These are phyloP conservation scores for Carapus acus DNA, from an alignment of 2,797 vertebrate species.

Conservation along the genomic window DNA sequence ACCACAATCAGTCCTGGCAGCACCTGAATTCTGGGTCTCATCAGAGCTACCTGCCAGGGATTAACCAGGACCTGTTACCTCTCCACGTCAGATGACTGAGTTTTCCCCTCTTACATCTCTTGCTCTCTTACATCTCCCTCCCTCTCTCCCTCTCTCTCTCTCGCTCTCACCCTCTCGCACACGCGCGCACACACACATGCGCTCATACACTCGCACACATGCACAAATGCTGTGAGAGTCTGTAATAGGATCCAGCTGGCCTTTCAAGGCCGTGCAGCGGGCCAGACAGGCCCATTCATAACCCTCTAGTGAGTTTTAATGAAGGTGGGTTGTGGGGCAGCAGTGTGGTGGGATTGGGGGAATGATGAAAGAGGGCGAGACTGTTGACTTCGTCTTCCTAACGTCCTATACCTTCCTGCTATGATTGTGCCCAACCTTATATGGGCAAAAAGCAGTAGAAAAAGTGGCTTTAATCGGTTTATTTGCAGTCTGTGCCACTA, in stretches of 20 bases:
- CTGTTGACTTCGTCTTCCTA: constrained; percentile 38
- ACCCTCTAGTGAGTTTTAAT: constrained; percentile 75
- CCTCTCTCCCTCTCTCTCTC: constrained; percentile 10
- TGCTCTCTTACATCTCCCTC: constrained; percentile 6
- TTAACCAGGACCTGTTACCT: constrained; percentile 79
- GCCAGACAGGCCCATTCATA: constrained; percentile 79
- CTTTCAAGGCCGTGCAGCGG: constrained; percentile 62
- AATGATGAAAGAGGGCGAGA: constrained; percentile 49
- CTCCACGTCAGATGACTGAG: constrained; percentile 71
- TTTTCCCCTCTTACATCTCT: constrained; percentile 11
- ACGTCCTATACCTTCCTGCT: constrained; percentile 33
- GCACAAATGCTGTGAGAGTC: constrained; percentile 41
- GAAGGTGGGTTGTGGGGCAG: constrained; percentile 67
- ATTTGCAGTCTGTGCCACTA: constrained; percentile 13
- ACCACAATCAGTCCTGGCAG: constrained; percentile 28
- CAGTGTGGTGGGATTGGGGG: constrained; percentile 43
- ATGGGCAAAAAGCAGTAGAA: constrained; percentile 23
- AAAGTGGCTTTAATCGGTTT: constrained; percentile 6
- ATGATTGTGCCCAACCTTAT: constrained; percentile 22
- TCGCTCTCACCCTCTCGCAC: constrained; percentile 10
- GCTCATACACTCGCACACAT: constrained; percentile 32
- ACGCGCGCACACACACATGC: constrained; percentile 13
- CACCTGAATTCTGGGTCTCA: constrained; percentile 82
- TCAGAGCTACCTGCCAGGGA: constrained; percentile 89
- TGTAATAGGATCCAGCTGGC: constrained; percentile 90